Percentiles rank a stretch among this genome's conserved stretches.
These are phyloP conservation scores for Sorex araneus DNA, from an alignment of 2,113 vertebrate genomes.

Conservation along the genomic window DNA sequence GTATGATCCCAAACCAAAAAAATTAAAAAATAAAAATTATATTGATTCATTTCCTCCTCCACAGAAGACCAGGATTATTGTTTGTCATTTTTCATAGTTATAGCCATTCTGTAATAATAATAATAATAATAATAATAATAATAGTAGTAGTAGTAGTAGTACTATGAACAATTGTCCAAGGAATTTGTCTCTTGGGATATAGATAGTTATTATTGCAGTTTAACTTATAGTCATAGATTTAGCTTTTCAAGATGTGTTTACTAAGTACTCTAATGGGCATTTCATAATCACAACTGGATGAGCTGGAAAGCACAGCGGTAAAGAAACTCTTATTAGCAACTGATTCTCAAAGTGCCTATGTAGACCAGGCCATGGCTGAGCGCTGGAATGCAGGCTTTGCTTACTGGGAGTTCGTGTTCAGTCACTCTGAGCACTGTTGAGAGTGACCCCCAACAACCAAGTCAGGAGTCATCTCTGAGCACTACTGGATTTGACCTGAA, in stretches of 20 bases:
- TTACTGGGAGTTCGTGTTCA: no score
- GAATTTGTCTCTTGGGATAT: conserved; percentile 4
- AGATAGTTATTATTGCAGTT: neutral
- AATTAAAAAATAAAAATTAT: no score
- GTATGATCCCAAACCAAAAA: no score
- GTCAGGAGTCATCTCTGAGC: no score
- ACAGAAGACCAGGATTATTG: neutral
- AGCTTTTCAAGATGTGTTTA: neutral
- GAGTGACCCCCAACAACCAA: no score
- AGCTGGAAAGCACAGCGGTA: neutral
- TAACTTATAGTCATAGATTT: neutral
- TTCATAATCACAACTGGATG: neutral
- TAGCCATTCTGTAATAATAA: conserved; percentile 16
- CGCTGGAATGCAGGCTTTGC: no score
- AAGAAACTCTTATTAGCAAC: neutral
- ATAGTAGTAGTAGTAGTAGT: no score
- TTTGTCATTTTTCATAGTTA: neutral
- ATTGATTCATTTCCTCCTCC: conserved; percentile 7
- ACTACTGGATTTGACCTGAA: conserved; percentile 6
- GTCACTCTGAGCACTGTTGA: no score
- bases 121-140: neutral
- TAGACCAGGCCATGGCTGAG: no score
- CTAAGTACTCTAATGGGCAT: neutral
- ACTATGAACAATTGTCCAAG: conserved; percentile 1
- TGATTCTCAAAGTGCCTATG: neutral